Percentiles rank a stretch among this genome's conserved stretches.
Conservation (phyloP, 2,797 vertebrate species). For the Echiichthys vipera region DNA sequence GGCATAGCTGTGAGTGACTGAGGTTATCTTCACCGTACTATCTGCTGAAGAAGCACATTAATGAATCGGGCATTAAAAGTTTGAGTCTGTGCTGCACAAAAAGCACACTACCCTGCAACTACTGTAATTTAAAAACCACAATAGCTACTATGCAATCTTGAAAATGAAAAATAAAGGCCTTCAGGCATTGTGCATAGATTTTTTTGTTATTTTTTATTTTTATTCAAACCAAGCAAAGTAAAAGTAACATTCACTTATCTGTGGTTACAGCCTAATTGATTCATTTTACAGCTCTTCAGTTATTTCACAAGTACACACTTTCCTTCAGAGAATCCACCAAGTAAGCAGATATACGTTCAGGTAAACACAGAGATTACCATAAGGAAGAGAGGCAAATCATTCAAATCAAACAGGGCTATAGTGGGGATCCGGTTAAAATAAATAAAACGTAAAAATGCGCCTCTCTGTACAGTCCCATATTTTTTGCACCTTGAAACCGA, state of each 20-base stretch:
- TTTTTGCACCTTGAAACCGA: constrained; percentile 28
- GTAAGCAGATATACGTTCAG: constrained; percentile 37
- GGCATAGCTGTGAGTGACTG: constrained; percentile 77
- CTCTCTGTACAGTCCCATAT: background rate
- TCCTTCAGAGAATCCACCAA: constrained; percentile 12
- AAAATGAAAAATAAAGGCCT: constrained; percentile 67
- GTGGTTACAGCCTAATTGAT: constrained; percentile 59
- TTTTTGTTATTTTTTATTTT: constrained; percentile 58
- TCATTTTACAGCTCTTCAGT: constrained; percentile 58
- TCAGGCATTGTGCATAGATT: constrained; percentile 30
- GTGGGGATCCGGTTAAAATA: constrained; percentile 1
- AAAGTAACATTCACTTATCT: constrained; percentile 41
- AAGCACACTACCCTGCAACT: constrained; percentile 45
- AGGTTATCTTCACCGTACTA: constrained; percentile 75
- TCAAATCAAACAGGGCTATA: constrained; percentile 7
- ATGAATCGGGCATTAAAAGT: constrained; percentile 83
- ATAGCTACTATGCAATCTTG: constrained; percentile 56
- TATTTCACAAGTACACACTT: constrained; percentile 33
- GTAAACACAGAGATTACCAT: constrained; percentile 45
- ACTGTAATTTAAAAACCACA: constrained; percentile 70
- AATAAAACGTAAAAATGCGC: background rate
- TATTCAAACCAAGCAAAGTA: constrained; percentile 47
- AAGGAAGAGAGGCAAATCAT: constrained; percentile 16
- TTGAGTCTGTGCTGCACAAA: constrained; percentile 52
- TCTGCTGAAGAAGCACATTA: constrained; percentile 84